Evolutionary conservation across 2,888 invertebrate genomes (phyloP).

Genomic region (Tachina grossa): DNA sequence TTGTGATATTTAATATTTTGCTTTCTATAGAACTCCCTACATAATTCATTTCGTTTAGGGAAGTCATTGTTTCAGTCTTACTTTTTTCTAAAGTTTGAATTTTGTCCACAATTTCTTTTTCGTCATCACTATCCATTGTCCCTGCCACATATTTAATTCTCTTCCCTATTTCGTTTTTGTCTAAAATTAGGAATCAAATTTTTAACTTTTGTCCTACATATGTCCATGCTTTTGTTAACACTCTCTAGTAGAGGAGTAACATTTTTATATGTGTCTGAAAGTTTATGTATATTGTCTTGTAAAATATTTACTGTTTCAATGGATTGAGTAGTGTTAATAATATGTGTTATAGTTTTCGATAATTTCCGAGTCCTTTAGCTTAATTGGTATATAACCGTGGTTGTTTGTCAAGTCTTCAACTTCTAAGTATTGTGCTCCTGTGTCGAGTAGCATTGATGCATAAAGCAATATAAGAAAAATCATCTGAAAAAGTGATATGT

Average conservation of each 20-base stretch:
- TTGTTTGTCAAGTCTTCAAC: slow-evolving; percentile 36
- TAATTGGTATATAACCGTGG: slow-evolving; percentile 44
- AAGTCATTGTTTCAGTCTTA: slow-evolving; percentile 13
- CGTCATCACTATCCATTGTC: slow-evolving; percentile 69
- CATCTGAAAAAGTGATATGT: no score
- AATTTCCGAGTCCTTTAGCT: slow-evolving; percentile 35
- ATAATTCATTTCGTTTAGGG: slow-evolving; percentile 9
- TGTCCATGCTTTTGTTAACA: neutral
- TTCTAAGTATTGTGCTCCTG: slow-evolving; percentile 2
- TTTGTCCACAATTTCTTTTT: slow-evolving; percentile 48
- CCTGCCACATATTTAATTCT: slow-evolving; percentile 16
- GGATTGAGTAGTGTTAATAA: slow-evolving; percentile 34
- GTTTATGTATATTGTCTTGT: slow-evolving; percentile 15
- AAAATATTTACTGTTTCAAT: slow-evolving; percentile 18
- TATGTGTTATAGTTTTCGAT: slow-evolving; percentile 25
- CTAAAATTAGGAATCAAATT: slow-evolving; percentile 18
- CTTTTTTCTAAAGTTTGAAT: neutral
- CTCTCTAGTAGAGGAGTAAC: neutral
- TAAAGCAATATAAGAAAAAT: no score
- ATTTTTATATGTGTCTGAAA: slow-evolving; percentile 10
- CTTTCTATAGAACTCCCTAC: neutral
- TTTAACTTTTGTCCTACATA: slow-evolving; percentile 24
- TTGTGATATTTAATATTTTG: neutral
- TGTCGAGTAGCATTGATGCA: no score
- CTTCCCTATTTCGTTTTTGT: slow-evolving; percentile 13